Conservation (phyloP, 2,797 vertebrate species). For the Manis pentadactyla region DNA sequence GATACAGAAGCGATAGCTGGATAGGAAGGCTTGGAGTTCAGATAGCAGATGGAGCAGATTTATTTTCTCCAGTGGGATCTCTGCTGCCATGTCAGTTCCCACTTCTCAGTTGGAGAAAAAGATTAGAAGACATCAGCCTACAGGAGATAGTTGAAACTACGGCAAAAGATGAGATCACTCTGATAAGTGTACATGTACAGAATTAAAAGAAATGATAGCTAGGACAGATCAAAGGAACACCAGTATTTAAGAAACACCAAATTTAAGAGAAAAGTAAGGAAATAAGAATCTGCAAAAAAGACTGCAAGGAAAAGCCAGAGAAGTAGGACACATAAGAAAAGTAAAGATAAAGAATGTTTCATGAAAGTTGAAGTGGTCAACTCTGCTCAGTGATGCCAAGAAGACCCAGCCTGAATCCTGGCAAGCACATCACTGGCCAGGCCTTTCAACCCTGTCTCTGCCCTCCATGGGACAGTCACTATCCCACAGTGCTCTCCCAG, state of each 20-base stretch:
- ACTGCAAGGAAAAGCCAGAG: background rate
- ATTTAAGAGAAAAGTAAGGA: constrained; percentile 17
- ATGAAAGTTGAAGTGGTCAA: background rate
- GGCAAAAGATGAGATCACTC: constrained; percentile 36
- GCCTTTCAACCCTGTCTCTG: background rate
- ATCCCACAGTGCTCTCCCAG: background rate
- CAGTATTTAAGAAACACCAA: constrained; percentile 54
- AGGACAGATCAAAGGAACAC: constrained; percentile 10
- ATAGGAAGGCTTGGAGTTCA: background rate
- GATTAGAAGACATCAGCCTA: constrained; percentile 19
- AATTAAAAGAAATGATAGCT: constrained; percentile 13
- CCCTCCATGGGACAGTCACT: background rate
- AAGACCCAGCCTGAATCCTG: background rate
- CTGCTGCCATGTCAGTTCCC: background rate
- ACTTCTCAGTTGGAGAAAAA: constrained; percentile 35
- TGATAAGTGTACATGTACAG: background rate
- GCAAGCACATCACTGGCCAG: background rate
- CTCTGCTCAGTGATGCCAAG: background rate
- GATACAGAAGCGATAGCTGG: background rate
- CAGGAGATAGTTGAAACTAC: background rate
- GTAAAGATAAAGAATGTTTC: background rate
- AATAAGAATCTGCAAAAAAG: background rate
- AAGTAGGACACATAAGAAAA: constrained; percentile 35
- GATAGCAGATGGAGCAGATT: background rate
- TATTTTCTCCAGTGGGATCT: constrained; percentile 23